These are phyloP conservation scores for Daboia siamensis DNA, from an alignment of 2,113 vertebrate genomes.

Conservation along the genomic window DNA sequence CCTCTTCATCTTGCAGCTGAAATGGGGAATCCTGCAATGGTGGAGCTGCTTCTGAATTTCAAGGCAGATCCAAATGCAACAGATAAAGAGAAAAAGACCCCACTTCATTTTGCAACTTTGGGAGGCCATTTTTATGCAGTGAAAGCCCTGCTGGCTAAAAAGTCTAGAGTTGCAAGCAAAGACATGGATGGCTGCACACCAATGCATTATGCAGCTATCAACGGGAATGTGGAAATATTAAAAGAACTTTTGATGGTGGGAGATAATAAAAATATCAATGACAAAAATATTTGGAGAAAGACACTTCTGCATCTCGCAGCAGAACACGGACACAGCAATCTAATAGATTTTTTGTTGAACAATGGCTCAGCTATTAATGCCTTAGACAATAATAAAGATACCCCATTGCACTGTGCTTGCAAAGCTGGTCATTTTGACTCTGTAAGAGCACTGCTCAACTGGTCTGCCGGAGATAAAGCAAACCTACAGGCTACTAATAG, in stretches of 20 bases:
- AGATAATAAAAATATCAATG: conserved; percentile 67
- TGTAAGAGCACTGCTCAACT: conserved; percentile 62
- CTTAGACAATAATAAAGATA: conserved; percentile 73
- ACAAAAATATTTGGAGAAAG: conserved; percentile 76
- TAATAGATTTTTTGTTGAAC: conserved; percentile 63
- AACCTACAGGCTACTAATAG: conserved; percentile 68
- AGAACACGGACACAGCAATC: conserved; percentile 59
- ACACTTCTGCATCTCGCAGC: conserved; percentile 69
- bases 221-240: conserved; percentile 53
- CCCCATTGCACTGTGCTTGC: conserved; percentile 73
- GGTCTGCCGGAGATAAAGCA: conserved; percentile 61
- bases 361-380: conserved; percentile 66
- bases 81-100: conserved; percentile 75
- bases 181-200: conserved; percentile 77
- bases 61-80: conserved; percentile 61
- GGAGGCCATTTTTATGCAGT: conserved; percentile 52
- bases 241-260: conserved; percentile 56
- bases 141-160: conserved; percentile 59
- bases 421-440: conserved; percentile 59
- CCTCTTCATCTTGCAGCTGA: conserved; percentile 73
- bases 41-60: conserved; percentile 67
- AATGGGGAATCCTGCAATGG: conserved; percentile 46
- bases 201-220: conserved; percentile 67
- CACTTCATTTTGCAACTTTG: conserved; percentile 70
- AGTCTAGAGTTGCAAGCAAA: conserved; percentile 65